A percentile compares a stretch with the other conserved stretches of the same genome.
Conservation (phyloP, 2,888 invertebrate species). For the Heliconius sara region DNA sequence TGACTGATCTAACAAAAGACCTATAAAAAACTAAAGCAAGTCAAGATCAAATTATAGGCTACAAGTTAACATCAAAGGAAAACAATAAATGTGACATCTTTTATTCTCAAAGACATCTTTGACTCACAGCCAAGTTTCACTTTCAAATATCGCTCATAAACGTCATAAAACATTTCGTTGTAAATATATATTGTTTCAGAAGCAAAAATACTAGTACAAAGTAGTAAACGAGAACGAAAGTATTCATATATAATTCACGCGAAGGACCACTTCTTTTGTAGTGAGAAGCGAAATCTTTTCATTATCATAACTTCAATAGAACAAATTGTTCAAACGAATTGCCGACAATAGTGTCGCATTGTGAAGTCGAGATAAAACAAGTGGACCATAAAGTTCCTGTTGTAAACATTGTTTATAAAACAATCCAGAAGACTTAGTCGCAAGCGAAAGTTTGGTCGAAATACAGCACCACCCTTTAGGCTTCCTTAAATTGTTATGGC, state of each 20-base stretch:
- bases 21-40: slow-evolving; percentile 9
- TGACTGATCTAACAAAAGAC: slow-evolving; percentile 16
- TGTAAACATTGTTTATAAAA: slow-evolving; percentile 83
- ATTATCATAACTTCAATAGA: slow-evolving; percentile 54
- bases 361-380: slow-evolving; percentile 71
- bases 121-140: slow-evolving; percentile 51
- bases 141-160: slow-evolving; percentile 53
- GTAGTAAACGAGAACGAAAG: slow-evolving; percentile 68
- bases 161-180: slow-evolving; percentile 48
- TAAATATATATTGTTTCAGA: slow-evolving; percentile 49
- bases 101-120: slow-evolving; percentile 47
- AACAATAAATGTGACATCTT: slow-evolving; percentile 42
- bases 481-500: slow-evolving; percentile 83
- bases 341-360: slow-evolving; percentile 71
- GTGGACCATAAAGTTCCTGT: slow-evolving; percentile 78
- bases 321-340: slow-evolving; percentile 68
- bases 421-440: slow-evolving; percentile 73
- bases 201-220: slow-evolving; percentile 47
- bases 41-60: slow-evolving; percentile 34
- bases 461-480: slow-evolving; percentile 79
- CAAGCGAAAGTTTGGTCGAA: slow-evolving; percentile 79
- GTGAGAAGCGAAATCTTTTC: slow-evolving; percentile 67
- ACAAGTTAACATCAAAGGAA: slow-evolving; percentile 45
- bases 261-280: slow-evolving; percentile 44
- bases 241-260: slow-evolving; percentile 51